Evolutionary conservation across 2,888 invertebrate genomes (phyloP).

Genomic region (Drosophila antonietae): DNA sequence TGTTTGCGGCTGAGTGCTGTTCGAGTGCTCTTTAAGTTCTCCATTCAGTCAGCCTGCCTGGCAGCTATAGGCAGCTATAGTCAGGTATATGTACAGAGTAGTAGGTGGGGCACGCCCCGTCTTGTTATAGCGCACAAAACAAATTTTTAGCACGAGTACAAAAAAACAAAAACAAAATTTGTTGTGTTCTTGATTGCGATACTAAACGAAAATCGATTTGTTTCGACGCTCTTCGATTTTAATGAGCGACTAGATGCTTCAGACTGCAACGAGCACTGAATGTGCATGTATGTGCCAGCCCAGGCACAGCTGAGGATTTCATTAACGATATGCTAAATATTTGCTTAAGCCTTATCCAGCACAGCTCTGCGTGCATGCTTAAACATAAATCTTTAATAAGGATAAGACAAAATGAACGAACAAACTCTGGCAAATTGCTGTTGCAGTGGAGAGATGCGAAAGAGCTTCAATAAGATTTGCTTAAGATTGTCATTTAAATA

Average conservation of each 20-base stretch:
- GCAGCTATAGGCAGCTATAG: slow-evolving; percentile 3
- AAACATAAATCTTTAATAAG: slow-evolving; percentile 7
- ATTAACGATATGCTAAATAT: slow-evolving; percentile 65
- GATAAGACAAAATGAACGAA: slow-evolving; percentile 13
- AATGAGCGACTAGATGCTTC: slow-evolving; percentile 65
- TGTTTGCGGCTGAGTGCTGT: slow-evolving; percentile 74
- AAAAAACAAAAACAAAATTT: slow-evolving; percentile 47
- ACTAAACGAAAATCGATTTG: slow-evolving; percentile 79
- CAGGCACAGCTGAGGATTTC: slow-evolving; percentile 39
- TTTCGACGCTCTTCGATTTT: slow-evolving; percentile 63
- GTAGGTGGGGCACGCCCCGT: slow-evolving; percentile 16
- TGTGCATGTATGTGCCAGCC: slow-evolving; percentile 3
- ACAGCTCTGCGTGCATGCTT: slow-evolving; percentile 3
- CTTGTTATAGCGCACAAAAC: slow-evolving; percentile 77
- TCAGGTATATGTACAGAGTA: slow-evolving; percentile 14
- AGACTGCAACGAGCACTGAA: slow-evolving; percentile 12
- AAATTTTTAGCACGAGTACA: slow-evolving; percentile 76
- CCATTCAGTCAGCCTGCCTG: slow-evolving; percentile 57
- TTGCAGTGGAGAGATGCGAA: not conserved
- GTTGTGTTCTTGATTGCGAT: slow-evolving; percentile 75
- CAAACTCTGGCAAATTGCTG: not conserved
- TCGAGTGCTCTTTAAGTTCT: slow-evolving; percentile 79
- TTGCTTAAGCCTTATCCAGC: slow-evolving; percentile 2
- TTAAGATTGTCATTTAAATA: slow-evolving; percentile 6
- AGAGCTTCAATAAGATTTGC: slow-evolving; percentile 7